Base-by-base conservation (phyloP, 2,888 invertebrate species). In the Machimus atricapillus region DNA sequence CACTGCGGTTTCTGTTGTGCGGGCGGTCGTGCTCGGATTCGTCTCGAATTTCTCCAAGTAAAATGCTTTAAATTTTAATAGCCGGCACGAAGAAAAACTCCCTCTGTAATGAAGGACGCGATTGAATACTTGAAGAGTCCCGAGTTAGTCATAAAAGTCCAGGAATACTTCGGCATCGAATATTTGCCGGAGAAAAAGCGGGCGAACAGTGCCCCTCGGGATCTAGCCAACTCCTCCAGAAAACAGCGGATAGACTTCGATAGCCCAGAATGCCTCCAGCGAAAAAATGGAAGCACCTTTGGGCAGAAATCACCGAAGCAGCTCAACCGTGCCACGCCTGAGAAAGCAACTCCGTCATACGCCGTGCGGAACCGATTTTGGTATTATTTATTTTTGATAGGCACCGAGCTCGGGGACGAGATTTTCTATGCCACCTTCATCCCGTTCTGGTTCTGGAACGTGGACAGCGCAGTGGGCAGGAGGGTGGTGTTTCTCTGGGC, bases 381-480 rank as follows among this genome's bases (percentile, higher is more conserved):
- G 96, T 97, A 97, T 93, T 97, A 96, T 91, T 91, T 98, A 88
- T 98, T 98, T 92, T 92, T 95, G 27, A 94, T 98, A 91, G 98
- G 97, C 23, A 97, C 98, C 0, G 96, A 96, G 88, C 93, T 98
- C 27, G 98, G 98, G 0, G 97, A 98, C 93, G 98, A 98, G 93
- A 94, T 96, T 88, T 98, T 98, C 92, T 98, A 98, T 92, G 95
- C 96, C 1, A 94, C 95, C n/a, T 97, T 98, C 91, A 97, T 98
- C 90, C 97, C 98, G 0, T 97, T 97, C 92, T 97, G 97, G 96
- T 96, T 97, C 91, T 98, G 98, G 98, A 98, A 98, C 92, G 94
- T 98, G 87, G 98, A 98, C 93, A 96, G 96, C 27, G 96, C 96
- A 40, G 96, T 98, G 2, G 97, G 97, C 16, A 93, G 98, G 89